Base-by-base conservation (phyloP, 1,140 invertebrate genomes). In the Drosophila mojavensis region DNA sequence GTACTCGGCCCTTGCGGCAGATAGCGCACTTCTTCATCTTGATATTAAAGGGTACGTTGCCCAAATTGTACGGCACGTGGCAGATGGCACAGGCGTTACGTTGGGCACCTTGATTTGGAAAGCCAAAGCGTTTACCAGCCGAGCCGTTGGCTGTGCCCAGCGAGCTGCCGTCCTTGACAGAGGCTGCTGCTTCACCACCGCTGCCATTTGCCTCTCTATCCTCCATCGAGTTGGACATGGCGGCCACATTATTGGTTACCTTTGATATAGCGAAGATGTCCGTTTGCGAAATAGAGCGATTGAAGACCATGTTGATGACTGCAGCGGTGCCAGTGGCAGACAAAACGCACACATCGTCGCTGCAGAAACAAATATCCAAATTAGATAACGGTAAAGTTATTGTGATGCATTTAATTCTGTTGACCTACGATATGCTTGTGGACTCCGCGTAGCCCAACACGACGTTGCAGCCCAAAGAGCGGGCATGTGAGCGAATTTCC, bases 311-410 rank as follows among this genome's bases (percentile, higher is more conserved):
- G 85, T 94, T 95, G 17, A 98, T 96, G 7, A 98, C 94, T 0
- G 97, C 98, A 3, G 98, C 98, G 0, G 98, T 99, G 0, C 98
- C 98, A 28, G 95, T 96, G 0, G 97, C 98, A 75, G 97, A 99
- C 43, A 99, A 91, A 0, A 99, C 96, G 88, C 98, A 98, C 0
- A 99, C 96, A 86, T 99, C 98, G 88, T 99, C 98, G 84, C 97
- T 97, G 89, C 11, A 15, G 20, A 47, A 26, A 0, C 13, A 51
- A 17, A 10, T 1, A 33, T 41, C 30, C 36, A 39, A 39, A 11
- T 39, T 10, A 39, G 10, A 39, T 39, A 11, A 0, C 7, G 13
- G n/a, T 47, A 13, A 10, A 9, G 20, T 1, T 39, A 0, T 9
- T 43, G 5, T n/a, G 0, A 15, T 50, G 1, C 41, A 20, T 20